Percentiles rank a stretch among this genome's conserved stretches.
Conservation (phyloP, 1,140 invertebrate species). For the Samia ricini region DNA sequence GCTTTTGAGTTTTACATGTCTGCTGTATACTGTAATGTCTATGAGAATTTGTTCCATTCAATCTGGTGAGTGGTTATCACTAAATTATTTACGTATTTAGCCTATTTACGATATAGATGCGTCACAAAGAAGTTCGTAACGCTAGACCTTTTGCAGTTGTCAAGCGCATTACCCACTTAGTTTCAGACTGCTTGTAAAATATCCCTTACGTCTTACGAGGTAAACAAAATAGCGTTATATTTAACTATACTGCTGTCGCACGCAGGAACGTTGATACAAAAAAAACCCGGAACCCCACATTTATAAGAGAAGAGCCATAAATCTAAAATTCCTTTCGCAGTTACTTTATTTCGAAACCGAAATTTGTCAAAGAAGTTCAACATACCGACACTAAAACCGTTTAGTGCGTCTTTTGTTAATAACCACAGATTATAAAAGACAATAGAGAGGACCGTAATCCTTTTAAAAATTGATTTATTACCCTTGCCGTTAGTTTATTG, state of each 20-base stretch:
- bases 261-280: background rate
- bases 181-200: background rate
- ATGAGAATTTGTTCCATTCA: too few relatives aligned
- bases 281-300: constrained; percentile 14
- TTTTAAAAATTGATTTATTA: constrained; percentile 49
- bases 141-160: too few relatives aligned
- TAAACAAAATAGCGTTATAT: background rate
- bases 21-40: too few relatives aligned
- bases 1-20: too few relatives aligned
- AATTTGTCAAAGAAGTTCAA: constrained; percentile 40
- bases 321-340: constrained; percentile 33
- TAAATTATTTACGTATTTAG: too few relatives aligned
- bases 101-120: too few relatives aligned
- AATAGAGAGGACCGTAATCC: constrained; percentile 50
- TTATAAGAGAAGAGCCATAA: constrained; percentile 33
- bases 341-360: constrained; percentile 13
- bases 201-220: background rate
- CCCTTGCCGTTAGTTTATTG: constrained; percentile 20
- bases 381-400: constrained; percentile 24
- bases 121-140: too few relatives aligned
- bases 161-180: too few relatives aligned
- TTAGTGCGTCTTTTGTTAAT: constrained; percentile 18
- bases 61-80: too few relatives aligned
- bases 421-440: constrained; percentile 35
- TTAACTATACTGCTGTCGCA: background rate